Evolutionary conservation across 2,113 vertebrate species (phyloP), one percentile per base, ranked within the genome.

Genomic region (Gavia stellata): DNA sequence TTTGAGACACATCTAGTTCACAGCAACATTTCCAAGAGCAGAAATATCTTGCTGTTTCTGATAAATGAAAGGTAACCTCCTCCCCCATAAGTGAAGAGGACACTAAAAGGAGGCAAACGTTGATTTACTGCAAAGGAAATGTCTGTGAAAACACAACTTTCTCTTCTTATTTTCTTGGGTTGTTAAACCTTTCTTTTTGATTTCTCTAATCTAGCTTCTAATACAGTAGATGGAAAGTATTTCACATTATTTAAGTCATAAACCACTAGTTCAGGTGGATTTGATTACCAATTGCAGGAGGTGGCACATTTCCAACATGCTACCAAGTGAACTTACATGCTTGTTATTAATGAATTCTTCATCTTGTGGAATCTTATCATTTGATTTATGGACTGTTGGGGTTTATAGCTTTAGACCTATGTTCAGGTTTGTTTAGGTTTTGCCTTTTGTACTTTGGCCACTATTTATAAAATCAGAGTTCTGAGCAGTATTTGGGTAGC

Each of bases 321-420:
- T 94, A 93, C 90, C 83, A 88, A 95, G 72, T 42, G 17, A 92
- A 89, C 65, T 88, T 88, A 47, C 7, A 53, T 56, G 29, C 61
- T 81, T 93, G 44, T 70, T 95, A 84, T 81, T 92, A 28, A 44
- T 84, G 61, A 90, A 78, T 92, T 96, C 80, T 86, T 96, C 75
- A 74, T 88, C 65, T 71, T 86, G 65, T 63, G 75, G 59, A 95
- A 93, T 92, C 95, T 92, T 95, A 94, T 97, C 13, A 84, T 65
- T 89, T 96, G 90, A 96, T 95, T 96, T 94, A 96, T 75, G 56
- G 86, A 72, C 83, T 87, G 86, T 86, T 94, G 56, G 73, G 17
- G 56, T 89, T 91, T 92, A 92, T 86, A 89, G 84, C 72, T 88
- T 94, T 87, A 93, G 80, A 86, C 77, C 79, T 88, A 78, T 9